phyloP scores from a whole-genome alignment of 2,797 vertebrate species.

The Sebastes hubbsi region DNA sequence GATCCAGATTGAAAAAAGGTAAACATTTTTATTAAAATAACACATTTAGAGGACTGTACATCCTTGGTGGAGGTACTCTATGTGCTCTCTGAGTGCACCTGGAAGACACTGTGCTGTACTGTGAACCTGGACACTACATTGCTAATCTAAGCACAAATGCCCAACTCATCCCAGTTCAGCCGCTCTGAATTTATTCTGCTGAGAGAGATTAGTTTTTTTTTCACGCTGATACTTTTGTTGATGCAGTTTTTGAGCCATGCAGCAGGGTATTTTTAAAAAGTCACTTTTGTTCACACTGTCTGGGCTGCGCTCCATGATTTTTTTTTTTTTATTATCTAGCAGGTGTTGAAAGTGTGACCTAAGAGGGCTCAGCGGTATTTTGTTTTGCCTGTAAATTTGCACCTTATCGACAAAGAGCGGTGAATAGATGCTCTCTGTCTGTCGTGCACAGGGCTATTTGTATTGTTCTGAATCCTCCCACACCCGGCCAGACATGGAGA shows the following conservation, averaged over 20 bases:
- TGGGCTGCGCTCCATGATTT: constrained; percentile 3
- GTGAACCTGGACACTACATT: constrained; percentile 3
- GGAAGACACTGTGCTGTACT: constrained; percentile 6
- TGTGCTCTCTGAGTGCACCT: neutral
- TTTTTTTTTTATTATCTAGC: neutral
- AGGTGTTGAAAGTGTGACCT: constrained; percentile 15
- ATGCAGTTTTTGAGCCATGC: constrained; percentile 12
- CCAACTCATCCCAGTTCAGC: constrained; percentile 14
- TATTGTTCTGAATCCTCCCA: constrained; percentile 47
- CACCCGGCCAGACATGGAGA: constrained; percentile 20
- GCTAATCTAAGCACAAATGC: constrained; percentile 29
- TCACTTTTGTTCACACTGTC: constrained; percentile 2
- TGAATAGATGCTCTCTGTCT: constrained; percentile 15
- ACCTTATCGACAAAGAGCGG: constrained; percentile 30
- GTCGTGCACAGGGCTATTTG: constrained; percentile 13
- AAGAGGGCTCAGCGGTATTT: neutral
- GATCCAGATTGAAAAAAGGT: neutral
- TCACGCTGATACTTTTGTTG: neutral
- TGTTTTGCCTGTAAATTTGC: constrained; percentile 24
- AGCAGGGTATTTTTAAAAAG: constrained; percentile 8
- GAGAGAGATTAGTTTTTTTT: neutral
- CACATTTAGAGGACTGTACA: neutral
- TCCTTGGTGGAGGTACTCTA: neutral
- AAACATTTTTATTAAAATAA: neutral
- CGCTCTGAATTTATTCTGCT: constrained; percentile 16